Conservation (phyloP, 2,797 vertebrate species). For the Gadopsis bispinosus region DNA sequence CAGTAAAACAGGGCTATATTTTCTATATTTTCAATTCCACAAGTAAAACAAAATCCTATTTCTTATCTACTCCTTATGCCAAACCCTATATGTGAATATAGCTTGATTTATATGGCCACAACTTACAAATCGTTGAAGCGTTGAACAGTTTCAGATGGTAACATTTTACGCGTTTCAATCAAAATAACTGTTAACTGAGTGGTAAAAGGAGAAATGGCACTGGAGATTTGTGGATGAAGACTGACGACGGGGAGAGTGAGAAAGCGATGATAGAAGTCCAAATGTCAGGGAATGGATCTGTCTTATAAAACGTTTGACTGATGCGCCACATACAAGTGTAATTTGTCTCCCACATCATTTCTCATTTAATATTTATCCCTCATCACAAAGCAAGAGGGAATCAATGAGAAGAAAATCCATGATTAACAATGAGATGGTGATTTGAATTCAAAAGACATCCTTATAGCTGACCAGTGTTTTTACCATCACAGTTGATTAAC, state of each 20-base stretch:
- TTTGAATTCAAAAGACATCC: slow-evolving; percentile 31
- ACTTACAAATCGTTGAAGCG: background rate
- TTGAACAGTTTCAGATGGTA: no score
- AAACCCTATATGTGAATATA: background rate
- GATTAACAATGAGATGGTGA: background rate
- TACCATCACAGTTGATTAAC: slow-evolving; percentile 29
- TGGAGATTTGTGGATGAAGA: background rate
- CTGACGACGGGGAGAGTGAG: background rate
- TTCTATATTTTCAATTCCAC: no score
- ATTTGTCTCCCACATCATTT: background rate
- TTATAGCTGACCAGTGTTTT: background rate
- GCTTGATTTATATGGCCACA: background rate
- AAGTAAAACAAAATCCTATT: no score
- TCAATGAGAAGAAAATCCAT: background rate
- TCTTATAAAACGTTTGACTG: background rate
- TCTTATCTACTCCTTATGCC: no score
- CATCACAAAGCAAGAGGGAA: background rate
- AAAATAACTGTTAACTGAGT: no score
- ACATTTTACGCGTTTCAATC: background rate
- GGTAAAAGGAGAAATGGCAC: no score
- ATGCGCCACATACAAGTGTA: no score
- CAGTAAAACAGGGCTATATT: no score
- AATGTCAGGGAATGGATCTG: background rate
- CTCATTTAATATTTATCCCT: background rate
- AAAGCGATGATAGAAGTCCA: background rate